phyloP scores from a whole-genome alignment of 2,888 invertebrate species.

The Plagodis dolabraria region DNA sequence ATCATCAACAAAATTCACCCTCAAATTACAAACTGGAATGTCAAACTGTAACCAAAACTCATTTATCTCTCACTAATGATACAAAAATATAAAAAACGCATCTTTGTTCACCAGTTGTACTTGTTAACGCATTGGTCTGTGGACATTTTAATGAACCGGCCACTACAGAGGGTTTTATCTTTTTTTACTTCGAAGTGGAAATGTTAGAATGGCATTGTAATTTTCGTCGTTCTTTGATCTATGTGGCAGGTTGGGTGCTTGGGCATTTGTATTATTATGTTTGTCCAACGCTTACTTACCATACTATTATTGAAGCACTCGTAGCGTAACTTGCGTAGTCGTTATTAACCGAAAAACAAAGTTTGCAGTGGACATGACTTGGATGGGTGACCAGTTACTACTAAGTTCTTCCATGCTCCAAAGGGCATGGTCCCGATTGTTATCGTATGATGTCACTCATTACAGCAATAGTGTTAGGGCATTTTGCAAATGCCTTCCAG shows the following conservation, averaged over 20 bases:
- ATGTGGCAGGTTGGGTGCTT: slow-evolving; percentile 24
- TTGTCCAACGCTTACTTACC: neutral
- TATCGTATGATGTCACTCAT: too few species aligned
- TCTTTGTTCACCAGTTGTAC: slow-evolving; percentile 32
- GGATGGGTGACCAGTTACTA: too few species aligned
- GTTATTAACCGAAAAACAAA: too few species aligned
- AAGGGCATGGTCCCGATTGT: too few species aligned
- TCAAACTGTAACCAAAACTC: slow-evolving; percentile 17
- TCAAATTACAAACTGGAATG: slow-evolving; percentile 8
- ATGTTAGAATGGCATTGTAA: slow-evolving; percentile 30
- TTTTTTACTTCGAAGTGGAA: slow-evolving; percentile 17
- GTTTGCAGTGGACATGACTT: too few species aligned
- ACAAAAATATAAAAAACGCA: slow-evolving; percentile 13
- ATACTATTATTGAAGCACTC: too few species aligned
- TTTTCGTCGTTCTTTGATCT: slow-evolving; percentile 39
- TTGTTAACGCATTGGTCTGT: slow-evolving; percentile 62
- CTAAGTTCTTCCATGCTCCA: too few species aligned
- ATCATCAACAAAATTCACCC: neutral
- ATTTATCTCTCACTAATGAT: slow-evolving; percentile 23
- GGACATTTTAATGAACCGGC: slow-evolving; percentile 75
- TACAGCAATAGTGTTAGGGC: too few species aligned
- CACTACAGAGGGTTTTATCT: slow-evolving; percentile 45
- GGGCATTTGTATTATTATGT: neutral
- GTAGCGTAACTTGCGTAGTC: too few species aligned
- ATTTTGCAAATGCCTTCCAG: too few species aligned